Conservation (phyloP, 2,888 invertebrate species). For the Patella ulyssiponensis region DNA sequence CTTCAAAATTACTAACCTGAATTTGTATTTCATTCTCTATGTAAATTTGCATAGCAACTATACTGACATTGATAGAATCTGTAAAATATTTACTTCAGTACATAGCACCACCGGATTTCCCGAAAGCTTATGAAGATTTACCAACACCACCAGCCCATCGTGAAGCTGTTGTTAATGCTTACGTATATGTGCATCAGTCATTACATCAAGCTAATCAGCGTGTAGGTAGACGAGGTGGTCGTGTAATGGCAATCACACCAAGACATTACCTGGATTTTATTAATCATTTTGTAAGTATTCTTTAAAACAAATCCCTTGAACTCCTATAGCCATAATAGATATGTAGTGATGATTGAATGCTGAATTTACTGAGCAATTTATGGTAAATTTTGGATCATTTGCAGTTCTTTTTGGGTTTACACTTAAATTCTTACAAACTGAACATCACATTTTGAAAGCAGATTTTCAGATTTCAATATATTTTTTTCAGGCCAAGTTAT, state of each 20-base stretch:
- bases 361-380: neutral
- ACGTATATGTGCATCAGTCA: conserved; percentile 98
- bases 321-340: neutral
- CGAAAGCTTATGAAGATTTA: conserved; percentile 82
- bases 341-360: neutral
- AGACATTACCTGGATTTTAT: conserved; percentile 99
- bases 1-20: too few species aligned
- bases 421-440: too few species aligned
- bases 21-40: too few species aligned
- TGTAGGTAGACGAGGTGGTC: conserved; percentile 90
- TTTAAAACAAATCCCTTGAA: conserved; percentile 8
- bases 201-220: conserved; percentile 94
- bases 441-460: neutral
- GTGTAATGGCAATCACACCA: conserved; percentile 98
- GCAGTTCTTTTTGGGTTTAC: neutral
- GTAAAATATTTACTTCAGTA: conserved; percentile 75
- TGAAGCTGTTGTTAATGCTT: conserved; percentile 98
- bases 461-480: neutral
- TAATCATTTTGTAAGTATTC: conserved; percentile 87
- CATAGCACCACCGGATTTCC: conserved; percentile 91
- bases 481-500: conserved; percentile 81
- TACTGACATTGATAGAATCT: too few species aligned
- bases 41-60: too few species aligned
- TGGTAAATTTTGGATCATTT: neutral
- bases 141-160: conserved; percentile 83